Evolutionary conservation across 2,888 invertebrate genomes (phyloP).

Genomic region (Ochropleura plecta): DNA sequence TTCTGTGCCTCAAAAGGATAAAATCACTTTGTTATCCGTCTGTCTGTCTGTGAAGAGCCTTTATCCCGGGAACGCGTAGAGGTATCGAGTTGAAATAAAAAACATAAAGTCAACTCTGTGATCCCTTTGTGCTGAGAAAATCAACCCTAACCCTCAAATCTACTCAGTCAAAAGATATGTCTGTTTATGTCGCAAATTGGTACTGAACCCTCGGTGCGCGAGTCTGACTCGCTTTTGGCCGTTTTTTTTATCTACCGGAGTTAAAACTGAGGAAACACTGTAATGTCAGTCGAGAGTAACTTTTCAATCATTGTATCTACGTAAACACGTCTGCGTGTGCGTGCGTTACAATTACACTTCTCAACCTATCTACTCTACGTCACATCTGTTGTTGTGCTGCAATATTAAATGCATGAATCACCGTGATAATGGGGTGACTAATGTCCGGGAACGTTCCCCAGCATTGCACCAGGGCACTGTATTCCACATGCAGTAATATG

Average conservation of each 20-base stretch:
- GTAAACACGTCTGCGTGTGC: not conserved
- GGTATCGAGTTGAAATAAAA: no score
- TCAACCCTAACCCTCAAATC: no score
- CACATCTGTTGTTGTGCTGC: slow-evolving; percentile 56
- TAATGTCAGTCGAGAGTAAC: not conserved
- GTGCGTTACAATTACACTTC: slow-evolving; percentile 9
- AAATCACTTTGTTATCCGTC: no score
- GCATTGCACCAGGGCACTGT: slow-evolving; percentile 84
- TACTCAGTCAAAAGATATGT: no score
- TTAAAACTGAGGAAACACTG: not conserved
- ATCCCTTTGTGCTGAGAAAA: no score
- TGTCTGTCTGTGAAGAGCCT: no score
- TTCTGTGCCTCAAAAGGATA: no score
- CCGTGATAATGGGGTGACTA: slow-evolving; percentile 82
- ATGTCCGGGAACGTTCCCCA: slow-evolving; percentile 88
- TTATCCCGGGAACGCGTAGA: no score
- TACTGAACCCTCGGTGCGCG: no score
- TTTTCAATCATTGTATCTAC: not conserved
- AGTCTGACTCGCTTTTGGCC: no score
- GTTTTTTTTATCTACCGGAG: not conserved
- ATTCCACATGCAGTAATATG: slow-evolving; percentile 87
- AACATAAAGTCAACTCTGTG: no score
- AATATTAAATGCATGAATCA: slow-evolving; percentile 80
- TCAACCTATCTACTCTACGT: not conserved
- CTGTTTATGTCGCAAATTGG: no score